Evolutionary conservation across 2,888 invertebrate species (phyloP), one percentile per base, ranked within the genome.

Genomic region (Drosophila tripunctata): DNA sequence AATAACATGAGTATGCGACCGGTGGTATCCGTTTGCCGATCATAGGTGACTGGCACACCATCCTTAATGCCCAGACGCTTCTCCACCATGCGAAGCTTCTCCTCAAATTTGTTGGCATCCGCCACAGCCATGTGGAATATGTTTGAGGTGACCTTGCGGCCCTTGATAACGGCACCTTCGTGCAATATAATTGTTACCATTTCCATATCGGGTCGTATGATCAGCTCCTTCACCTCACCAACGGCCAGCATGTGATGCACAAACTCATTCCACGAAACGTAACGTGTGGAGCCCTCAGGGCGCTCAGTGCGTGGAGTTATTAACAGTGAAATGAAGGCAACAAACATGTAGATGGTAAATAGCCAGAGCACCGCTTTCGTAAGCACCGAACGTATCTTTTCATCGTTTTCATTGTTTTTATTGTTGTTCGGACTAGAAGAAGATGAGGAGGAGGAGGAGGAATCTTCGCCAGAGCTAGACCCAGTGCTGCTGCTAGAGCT

Each of bases 201-300:
- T 88, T 97, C 96, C 81, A 95, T 92, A 88, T 97, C 97, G 0
- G 97, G 97, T 35, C 96, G 92, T 2, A 98, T 95, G 1, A 98
- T 95, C 67, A 96, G 92, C 91, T 97, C 96, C 82, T 96, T 95
- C 0, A 98, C 98, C 92, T 99, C 98, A 10, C 99, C 99, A 89
- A 96, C 97, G 0, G 96, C 95, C 54, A 99, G 92, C 96, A 99
- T 97, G 67, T 97, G 96, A 91, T 98, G 95, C 0, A 98, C 94
- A 92, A 99, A 99, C 92, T 99, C 98, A 92, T 98, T 97, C 99
- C 99, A 99, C 0, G 97, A 96, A 1, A 98, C 95, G 90, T 96
- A 96, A 24, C 95, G 92, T n/a, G 90, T 91, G 4, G 91, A 86
- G 7, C 89, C 88, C 81, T 96, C 96, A 74, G 94, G 95, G 2